These are phyloP conservation scores for Lamprotornis superbus DNA, from an alignment of 2,113 vertebrate species.

Conservation along the genomic window DNA sequence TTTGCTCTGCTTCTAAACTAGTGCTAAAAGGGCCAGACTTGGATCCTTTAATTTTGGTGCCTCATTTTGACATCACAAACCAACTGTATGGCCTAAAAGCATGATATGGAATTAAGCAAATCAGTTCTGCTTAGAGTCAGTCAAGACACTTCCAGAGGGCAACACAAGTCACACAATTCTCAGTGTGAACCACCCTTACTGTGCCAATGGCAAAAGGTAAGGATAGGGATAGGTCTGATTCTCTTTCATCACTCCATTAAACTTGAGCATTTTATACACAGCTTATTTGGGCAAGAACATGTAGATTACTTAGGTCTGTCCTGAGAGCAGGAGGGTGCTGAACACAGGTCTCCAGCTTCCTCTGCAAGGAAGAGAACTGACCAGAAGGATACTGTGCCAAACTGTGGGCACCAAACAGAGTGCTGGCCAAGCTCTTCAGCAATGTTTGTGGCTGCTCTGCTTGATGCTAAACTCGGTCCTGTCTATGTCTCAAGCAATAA, in stretches of 20 bases:
- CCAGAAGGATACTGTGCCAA: background rate
- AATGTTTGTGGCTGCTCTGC: background rate
- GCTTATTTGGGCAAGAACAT: background rate
- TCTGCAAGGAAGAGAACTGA: background rate
- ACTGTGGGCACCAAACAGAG: background rate
- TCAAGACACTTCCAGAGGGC: background rate
- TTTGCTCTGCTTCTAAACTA: background rate
- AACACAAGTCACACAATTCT: background rate
- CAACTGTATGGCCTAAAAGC: background rate
- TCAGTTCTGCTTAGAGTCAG: background rate
- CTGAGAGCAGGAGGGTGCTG: background rate
- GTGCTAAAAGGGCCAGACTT: background rate
- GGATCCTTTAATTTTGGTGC: background rate
- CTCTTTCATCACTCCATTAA: background rate
- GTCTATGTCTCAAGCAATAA: background rate
- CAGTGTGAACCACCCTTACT: background rate
- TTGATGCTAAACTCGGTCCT: background rate
- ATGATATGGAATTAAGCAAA: rapidly evolving
- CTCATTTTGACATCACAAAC: background rate
- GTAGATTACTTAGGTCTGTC: background rate
- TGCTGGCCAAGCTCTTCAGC: background rate
- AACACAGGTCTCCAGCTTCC: background rate
- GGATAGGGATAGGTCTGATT: background rate
- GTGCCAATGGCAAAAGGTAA: background rate
- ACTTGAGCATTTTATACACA: background rate